Conservation (phyloP, 2,888 invertebrate species). For the Schrankia costaestrigalis region DNA sequence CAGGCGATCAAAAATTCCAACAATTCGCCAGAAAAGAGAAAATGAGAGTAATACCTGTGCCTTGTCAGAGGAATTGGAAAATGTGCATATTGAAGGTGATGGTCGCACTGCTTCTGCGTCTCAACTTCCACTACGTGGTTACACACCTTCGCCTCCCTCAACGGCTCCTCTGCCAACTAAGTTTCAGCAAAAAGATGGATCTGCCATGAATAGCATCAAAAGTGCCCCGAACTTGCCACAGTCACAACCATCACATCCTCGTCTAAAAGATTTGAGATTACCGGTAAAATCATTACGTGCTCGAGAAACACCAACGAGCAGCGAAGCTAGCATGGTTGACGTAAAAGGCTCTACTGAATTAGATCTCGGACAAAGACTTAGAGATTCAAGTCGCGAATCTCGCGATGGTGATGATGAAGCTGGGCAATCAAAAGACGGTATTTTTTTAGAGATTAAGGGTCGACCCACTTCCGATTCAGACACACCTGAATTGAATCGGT, state of each 20-base stretch:
- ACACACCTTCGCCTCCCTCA: slow-evolving; percentile 91
- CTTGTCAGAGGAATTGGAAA: slow-evolving; percentile 80
- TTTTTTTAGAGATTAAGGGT: slow-evolving; percentile 87
- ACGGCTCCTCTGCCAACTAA: slow-evolving; percentile 91
- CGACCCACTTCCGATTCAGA: slow-evolving; percentile 82
- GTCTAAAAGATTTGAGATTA: slow-evolving; percentile 86
- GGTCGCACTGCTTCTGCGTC: slow-evolving; percentile 78
- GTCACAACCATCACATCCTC: slow-evolving; percentile 83
- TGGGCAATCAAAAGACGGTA: slow-evolving; percentile 84
- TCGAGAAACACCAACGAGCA: slow-evolving; percentile 82
- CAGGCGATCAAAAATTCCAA: slow-evolving; percentile 82
- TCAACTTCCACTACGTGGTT: slow-evolving; percentile 84
- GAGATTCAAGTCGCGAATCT: slow-evolving; percentile 77
- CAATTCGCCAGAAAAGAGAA: slow-evolving; percentile 76
- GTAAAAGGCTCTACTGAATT: slow-evolving; percentile 78
- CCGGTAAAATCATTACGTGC: slow-evolving; percentile 86
- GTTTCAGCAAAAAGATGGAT: slow-evolving; percentile 86
- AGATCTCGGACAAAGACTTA: slow-evolving; percentile 73
- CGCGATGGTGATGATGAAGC: slow-evolving; percentile 86
- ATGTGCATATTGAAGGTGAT: slow-evolving; percentile 83
- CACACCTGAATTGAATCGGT: slow-evolving; percentile 79
- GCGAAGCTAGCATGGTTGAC: slow-evolving; percentile 83
- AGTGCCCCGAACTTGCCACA: slow-evolving; percentile 89
- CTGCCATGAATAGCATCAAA: slow-evolving; percentile 88
- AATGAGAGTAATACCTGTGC: slow-evolving; percentile 64